Conservation (phyloP, 2,888 invertebrate genomes). For the Noctua comes region DNA sequence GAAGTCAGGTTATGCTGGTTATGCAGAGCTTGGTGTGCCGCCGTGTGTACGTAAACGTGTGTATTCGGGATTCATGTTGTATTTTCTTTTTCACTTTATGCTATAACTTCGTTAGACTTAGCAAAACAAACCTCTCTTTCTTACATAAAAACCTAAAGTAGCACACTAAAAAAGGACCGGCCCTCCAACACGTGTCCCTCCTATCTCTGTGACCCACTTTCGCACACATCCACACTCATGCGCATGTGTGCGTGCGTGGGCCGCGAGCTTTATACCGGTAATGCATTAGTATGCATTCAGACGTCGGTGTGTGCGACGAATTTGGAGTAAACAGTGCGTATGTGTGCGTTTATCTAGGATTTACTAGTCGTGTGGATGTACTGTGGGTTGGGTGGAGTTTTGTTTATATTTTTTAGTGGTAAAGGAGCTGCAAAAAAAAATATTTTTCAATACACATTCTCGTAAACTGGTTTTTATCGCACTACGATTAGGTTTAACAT, state of each 20-base stretch:
- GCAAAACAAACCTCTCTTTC: not conserved
- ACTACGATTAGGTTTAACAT: too few relatives aligned
- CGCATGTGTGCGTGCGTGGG: slow-evolving; percentile 68
- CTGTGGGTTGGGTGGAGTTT: slow-evolving; percentile 51
- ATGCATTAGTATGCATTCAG: slow-evolving; percentile 78
- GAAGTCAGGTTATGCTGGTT: too few relatives aligned
- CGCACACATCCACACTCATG: slow-evolving; percentile 75
- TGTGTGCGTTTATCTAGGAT: slow-evolving; percentile 78
- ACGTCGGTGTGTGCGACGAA: slow-evolving; percentile 70
- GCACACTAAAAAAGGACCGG: slow-evolving; percentile 82
- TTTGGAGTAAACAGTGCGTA: slow-evolving; percentile 76
- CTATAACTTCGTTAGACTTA: not conserved
- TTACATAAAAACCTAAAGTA: not conserved
- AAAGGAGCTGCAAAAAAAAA: not conserved
- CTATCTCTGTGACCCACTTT: slow-evolving; percentile 89
- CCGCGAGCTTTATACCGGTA: slow-evolving; percentile 51
- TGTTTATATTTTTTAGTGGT: not conserved
- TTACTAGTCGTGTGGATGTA: slow-evolving; percentile 53
- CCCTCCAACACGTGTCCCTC: slow-evolving; percentile 89
- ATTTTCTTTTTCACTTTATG: not conserved
- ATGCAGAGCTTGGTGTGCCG: too few relatives aligned
- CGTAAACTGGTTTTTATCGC: too few relatives aligned
- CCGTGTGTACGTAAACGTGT: too few relatives aligned
- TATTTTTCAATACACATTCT: too few relatives aligned
- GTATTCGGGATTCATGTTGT: too few relatives aligned